Conservation (phyloP, 2,797 vertebrate genomes). For the Taeniopygia guttata region DNA sequence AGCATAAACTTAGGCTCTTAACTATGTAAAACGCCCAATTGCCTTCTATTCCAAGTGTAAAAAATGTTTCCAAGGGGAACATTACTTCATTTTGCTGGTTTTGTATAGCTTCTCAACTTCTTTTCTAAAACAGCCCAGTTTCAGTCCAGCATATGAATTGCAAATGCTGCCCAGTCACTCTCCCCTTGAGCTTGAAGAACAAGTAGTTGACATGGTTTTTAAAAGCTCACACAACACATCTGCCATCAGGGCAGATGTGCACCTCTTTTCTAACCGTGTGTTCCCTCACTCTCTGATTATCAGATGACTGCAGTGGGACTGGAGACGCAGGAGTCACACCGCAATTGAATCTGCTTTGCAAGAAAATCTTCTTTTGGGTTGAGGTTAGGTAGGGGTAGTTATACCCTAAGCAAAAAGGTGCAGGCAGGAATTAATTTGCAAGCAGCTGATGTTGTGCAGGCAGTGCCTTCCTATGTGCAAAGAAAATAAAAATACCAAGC, state of each 20-base stretch:
- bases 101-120: neutral
- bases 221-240: neutral
- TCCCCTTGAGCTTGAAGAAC: neutral
- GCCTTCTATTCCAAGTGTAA: neutral
- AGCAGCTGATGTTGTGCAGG: neutral
- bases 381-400: neutral
- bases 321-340: neutral
- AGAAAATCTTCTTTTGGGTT: neutral
- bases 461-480: neutral
- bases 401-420: neutral
- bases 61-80: neutral
- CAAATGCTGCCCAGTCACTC: neutral
- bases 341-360: neutral
- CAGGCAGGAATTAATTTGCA: neutral
- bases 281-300: neutral
- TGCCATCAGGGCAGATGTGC: neutral
- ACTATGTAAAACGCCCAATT: neutral
- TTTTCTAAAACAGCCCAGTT: neutral
- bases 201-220: neutral
- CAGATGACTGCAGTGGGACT: neutral
- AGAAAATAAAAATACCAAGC: neutral
- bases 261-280: neutral
- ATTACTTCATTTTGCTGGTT: neutral
- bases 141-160: neutral
- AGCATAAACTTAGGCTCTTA: neutral